Base-by-base conservation (phyloP, 1,140 invertebrate genomes). In the Anagrus nilaparvatae region DNA sequence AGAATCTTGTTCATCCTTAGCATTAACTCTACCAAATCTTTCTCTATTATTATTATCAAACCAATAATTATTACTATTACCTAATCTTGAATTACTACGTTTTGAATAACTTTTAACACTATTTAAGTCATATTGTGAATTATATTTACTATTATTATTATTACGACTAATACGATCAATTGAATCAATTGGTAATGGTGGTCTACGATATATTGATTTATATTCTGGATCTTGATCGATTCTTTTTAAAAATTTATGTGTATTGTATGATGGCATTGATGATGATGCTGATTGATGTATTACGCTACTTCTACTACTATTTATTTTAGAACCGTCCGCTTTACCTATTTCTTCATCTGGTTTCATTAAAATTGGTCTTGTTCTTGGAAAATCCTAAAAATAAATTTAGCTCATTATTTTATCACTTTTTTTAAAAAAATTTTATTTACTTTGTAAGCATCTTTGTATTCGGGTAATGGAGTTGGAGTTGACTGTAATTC, bases 161-260 rank as follows among this genome's bases (percentile, higher is more conserved):
- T n/a, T n/a, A n/a, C n/a, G n/a, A n/a, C n/a, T n/a, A n/a, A n/a
- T n/a, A n/a, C n/a, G n/a, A n/a, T n/a, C n/a, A n/a, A n/a, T n/a
- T n/a, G n/a, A n/a, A n/a, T n/a, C n/a, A n/a, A n/a, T n/a, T n/a
- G n/a, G n/a, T n/a, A n/a, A n/a, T n/a, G n/a, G n/a, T n/a, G n/a
- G n/a, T n/a, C n/a, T n/a, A 2, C 64, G 18, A 19, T 60, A 67
- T 7, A 59, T 62, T 0, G 65, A 67, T 16, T 67, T 66, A 33
- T 70, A 70, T 38, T 69, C 65, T 2, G 65, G 65, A 31, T 66
- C 65, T 20, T 61, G 62, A 19, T 68, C 64, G 21, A 68, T 65
- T 49, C 63, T 68, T 5, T 50, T 53, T 3, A 49, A 40, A 40
- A 67, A 67, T 29, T 51, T 57, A 0, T 17, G 37, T 4, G 21